Evolutionary conservation across 2,113 vertebrate genomes (phyloP).

Genomic region (Embiotoca jacksoni): DNA sequence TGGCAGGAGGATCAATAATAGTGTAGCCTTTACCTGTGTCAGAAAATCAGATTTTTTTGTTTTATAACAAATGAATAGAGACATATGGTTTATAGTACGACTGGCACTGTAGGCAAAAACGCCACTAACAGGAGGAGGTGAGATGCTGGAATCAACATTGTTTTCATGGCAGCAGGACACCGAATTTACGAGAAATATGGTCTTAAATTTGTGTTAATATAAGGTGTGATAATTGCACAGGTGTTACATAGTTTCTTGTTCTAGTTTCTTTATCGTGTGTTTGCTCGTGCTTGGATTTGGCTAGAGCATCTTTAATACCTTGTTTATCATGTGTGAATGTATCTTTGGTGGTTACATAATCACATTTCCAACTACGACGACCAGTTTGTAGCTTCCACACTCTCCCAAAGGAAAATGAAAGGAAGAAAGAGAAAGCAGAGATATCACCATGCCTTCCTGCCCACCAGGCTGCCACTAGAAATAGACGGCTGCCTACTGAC

Average conservation of each 20-base stretch:
- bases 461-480: conserved; percentile 79
- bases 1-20: not conserved
- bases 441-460: conserved; percentile 47
- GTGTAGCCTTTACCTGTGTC: not conserved
- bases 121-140: not conserved
- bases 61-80: not conserved
- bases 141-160: not conserved
- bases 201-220: not conserved
- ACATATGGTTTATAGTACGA: not conserved
- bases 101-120: not conserved
- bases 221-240: not conserved
- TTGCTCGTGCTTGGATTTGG: not conserved
- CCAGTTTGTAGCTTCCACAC: conserved; percentile 43
- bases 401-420: conserved; percentile 43
- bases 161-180: not conserved
- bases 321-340: not conserved
- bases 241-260: not conserved
- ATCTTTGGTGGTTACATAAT: conserved; percentile 22
- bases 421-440: conserved; percentile 45
- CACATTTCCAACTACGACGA: not conserved
- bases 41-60: not conserved
- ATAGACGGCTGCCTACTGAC: conserved; percentile 81
- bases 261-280: not conserved
- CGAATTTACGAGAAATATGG: not conserved
- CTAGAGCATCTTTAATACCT: conserved; percentile 6